Evolutionary conservation across 2,888 invertebrate genomes (phyloP), one percentile per base, ranked within the genome.

Genomic region (Drosophila siamana): DNA sequence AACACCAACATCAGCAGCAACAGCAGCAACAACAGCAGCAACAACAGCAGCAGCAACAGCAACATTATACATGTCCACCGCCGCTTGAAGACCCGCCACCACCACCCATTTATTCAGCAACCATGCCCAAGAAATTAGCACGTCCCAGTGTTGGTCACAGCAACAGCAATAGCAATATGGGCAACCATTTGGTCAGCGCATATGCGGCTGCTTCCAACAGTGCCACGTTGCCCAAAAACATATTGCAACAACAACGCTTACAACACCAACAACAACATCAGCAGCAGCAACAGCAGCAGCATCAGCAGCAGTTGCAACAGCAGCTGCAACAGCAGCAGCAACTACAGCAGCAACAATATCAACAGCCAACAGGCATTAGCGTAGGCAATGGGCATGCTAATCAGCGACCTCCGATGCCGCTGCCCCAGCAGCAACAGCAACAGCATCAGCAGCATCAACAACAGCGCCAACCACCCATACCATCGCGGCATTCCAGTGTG

Each of bases 61-160:
- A 78, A 55, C 90, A 91, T 62, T 91, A 90, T 69, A 91, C 91
- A 22, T 91, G 91, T 66, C 92, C 91, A 55, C 91, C 91, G 57
- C 91, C 91, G 55, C 88, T 92, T 80, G 91, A 91, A 84, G 89
- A 91, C 84, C 91, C 91, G 9, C 91, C 92, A 55, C 92, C 92
- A 68, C 92, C 92, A 67, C 91, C 92, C 40, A 89, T 87, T 66
- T 87, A 77, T 52, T 89, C 91, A 54, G 91, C 90, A 47, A 91
- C 90, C 26, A 89, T 91, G 91, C 91, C 90, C 38, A 90, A 90
- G 59, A 88, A 81, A 65, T 54, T 87, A 72, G 22, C 67, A 41
- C 87, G 83, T 28, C 64, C 68, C 6, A 70, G 70, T 69, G 74
- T 43, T 46, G 74, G 69, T 4, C 81, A 80, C 40, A 67, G 46